These are phyloP conservation scores for Atopsyche davidsoni DNA, from an alignment of 1,140 invertebrate genomes.

Conservation along the genomic window DNA sequence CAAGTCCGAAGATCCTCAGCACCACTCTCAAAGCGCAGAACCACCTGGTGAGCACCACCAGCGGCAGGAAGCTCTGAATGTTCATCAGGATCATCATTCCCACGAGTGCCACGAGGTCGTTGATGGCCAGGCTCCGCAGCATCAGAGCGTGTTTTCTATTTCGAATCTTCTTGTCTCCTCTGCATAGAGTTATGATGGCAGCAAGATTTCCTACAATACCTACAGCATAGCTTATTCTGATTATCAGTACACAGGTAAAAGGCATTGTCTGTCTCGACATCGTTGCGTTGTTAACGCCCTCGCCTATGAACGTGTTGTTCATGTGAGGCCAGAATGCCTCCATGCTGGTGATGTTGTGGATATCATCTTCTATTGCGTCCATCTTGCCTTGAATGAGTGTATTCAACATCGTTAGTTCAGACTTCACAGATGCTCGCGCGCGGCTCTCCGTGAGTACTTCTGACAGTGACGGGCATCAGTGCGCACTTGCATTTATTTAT, in stretches of 20 bases:
- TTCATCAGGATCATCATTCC: slow-evolving; percentile 56
- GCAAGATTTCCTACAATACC: slow-evolving; percentile 43
- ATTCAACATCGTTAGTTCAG: slow-evolving; percentile 12
- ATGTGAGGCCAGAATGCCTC: slow-evolving; percentile 10
- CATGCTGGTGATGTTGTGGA: slow-evolving; percentile 4
- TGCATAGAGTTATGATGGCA: slow-evolving; percentile 39
- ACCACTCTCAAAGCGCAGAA: slow-evolving; percentile 67
- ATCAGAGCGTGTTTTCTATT: slow-evolving; percentile 76
- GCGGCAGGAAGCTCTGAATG: slow-evolving; percentile 39
- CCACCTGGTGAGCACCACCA: slow-evolving; percentile 36
- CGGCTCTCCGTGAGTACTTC: no score
- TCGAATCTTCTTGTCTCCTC: slow-evolving; percentile 53
- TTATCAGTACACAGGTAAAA: slow-evolving; percentile 13
- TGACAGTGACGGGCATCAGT: no score
- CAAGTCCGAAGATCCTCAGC: slow-evolving; percentile 74
- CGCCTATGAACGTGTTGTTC: slow-evolving; percentile 6
- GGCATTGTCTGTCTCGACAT: slow-evolving; percentile 10
- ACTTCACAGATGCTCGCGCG: no score
- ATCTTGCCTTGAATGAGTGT: slow-evolving; percentile 8
- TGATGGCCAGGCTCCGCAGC: slow-evolving; percentile 66
- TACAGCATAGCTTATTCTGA: slow-evolving; percentile 37
- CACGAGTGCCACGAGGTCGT: slow-evolving; percentile 70
- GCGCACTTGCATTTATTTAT: no score
- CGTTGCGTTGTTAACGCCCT: slow-evolving; percentile 8
- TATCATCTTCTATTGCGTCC: slow-evolving; percentile 14